Base-by-base conservation (phyloP, 1,140 invertebrate genomes). In the Aleiodes sp. region DNA sequence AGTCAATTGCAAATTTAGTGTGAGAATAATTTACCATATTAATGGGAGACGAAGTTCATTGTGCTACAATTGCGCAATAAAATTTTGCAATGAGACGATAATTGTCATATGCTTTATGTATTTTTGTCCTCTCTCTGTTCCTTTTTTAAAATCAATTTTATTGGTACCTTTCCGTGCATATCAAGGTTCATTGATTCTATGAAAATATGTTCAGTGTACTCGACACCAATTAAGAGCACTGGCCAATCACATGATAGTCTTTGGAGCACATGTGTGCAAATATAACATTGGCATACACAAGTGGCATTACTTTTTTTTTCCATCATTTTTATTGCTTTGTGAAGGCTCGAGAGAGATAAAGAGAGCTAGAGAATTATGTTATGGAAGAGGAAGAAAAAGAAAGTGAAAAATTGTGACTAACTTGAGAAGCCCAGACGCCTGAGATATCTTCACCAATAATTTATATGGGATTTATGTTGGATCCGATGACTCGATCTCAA, bases 291-390 rank as follows among this genome's bases (percentile, higher is more conserved):
- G 35, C 14, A 39, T 39, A 39, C 35, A 39, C 35, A 39, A 39
- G 35, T 39, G 35, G 35, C 60, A 21, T 31, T 35, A 16, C 16
- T 62, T 62, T 62, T 35, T 35, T 33, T 62, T 62, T 29, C 35
- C 35, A 26, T 24, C 52, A 56, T 26, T 56, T 26, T 19, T 21
- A 19, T 10, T 56, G 10, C 24, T 12, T 21, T 26, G 8, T 26
- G 19, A 19, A 56, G 19, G 29, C 16, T 6, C 2, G 1, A 14
- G 41, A 16, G 41, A 46, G 14, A 14, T 4, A 16, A 24, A 14
- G 26, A 37, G 61, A 37, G 35, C 21, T 26, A 10, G 59, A 12
- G 43, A 52, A 35, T 35, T 2, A 46, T n/a, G n/a, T n/a, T n/a
- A n/a, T 16, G 41, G 19, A 16, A 2, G 41, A 46, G 41, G 1